phyloP scores from a whole-genome alignment of 2,888 invertebrate genomes.

The Halocaridina rubra region DNA sequence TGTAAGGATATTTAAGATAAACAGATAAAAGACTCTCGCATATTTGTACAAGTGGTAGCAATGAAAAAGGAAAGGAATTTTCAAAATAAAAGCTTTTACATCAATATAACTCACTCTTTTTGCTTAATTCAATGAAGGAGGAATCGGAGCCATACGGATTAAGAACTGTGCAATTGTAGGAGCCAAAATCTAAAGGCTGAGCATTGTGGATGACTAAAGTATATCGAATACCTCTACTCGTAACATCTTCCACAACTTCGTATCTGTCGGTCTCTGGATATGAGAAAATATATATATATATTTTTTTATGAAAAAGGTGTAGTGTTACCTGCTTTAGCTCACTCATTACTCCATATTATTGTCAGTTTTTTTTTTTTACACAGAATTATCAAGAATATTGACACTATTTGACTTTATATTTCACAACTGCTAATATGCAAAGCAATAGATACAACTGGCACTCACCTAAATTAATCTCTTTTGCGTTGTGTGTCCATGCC shows the following conservation, averaged over 20 bases:
- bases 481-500: neutral
- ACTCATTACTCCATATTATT: neutral
- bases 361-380: neutral
- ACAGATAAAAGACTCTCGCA: too few species aligned
- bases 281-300: neutral
- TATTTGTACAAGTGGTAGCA: too few species aligned
- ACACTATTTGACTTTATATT: too few species aligned
- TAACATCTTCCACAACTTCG: constrained; percentile 30
- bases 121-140: constrained; percentile 83
- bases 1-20: too few species aligned
- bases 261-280: constrained; percentile 12
- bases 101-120: constrained; percentile 82
- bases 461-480: neutral
- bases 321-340: too few species aligned
- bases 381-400: neutral
- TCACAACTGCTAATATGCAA: neutral
- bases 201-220: constrained; percentile 88
- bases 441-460: neutral
- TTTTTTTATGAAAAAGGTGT: too few species aligned
- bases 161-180: constrained; percentile 92
- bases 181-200: constrained; percentile 86
- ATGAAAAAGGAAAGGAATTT: too few species aligned
- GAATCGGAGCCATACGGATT: constrained; percentile 90
- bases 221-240: constrained; percentile 79
- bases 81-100: too few species aligned